Conservation (phyloP, 2,797 vertebrate genomes). For the Okamejei kenojei region DNA sequence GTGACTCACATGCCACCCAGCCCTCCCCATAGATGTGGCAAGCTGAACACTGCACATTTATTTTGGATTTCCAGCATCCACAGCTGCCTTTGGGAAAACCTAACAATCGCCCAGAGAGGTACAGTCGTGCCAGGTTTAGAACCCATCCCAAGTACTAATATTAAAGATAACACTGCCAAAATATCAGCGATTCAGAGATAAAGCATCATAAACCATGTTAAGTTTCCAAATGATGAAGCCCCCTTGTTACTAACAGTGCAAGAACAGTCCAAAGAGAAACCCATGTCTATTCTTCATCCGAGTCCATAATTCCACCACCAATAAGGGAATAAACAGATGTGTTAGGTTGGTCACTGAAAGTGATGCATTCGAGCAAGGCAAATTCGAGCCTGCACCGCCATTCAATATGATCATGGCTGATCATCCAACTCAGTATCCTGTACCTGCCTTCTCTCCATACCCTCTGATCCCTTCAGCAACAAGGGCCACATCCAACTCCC, state of each 20-base stretch:
- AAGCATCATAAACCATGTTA: neutral
- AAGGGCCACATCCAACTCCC: too few relatives aligned
- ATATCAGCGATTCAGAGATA: neutral
- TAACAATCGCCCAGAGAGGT: neutral
- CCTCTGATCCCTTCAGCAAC: too few relatives aligned
- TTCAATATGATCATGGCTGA: too few relatives aligned
- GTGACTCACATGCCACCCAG: neutral
- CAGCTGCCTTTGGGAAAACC: neutral
- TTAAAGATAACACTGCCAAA: neutral
- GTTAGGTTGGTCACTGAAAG: neutral
- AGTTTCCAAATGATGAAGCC: neutral
- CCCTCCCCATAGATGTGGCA: neutral
- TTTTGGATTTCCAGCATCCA: neutral
- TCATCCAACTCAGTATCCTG: too few relatives aligned
- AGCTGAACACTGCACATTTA: too few relatives aligned
- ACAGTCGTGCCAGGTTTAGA: neutral
- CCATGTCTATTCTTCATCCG: neutral
- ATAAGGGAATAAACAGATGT: neutral
- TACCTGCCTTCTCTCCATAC: too few relatives aligned
- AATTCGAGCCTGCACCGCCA: too few relatives aligned
- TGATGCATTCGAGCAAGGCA: too few relatives aligned
- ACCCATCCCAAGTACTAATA: neutral
- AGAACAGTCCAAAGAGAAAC: neutral
- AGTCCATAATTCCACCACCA: neutral
- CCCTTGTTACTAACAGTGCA: neutral